phyloP scores from a whole-genome alignment of 2,797 vertebrate genomes.

The Picus viridis region DNA sequence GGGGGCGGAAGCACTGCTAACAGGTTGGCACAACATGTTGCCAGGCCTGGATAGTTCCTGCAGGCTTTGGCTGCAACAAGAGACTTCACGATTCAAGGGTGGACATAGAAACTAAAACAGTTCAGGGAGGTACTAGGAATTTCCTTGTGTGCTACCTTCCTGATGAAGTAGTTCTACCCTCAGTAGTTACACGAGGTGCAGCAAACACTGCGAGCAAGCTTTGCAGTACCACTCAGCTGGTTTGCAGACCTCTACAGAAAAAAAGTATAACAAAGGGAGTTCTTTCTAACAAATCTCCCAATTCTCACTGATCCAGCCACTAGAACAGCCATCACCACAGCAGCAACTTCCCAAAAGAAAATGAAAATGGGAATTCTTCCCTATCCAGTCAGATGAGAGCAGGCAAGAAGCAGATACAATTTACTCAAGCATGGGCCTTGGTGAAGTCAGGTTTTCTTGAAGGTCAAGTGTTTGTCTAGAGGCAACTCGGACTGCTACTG shows the following conservation, averaged over 20 bases:
- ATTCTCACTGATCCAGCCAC: background rate
- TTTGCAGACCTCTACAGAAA: background rate
- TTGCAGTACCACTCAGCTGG: background rate
- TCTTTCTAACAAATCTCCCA: background rate
- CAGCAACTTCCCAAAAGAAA: background rate
- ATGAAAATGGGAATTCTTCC: background rate
- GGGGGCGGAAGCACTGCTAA: background rate
- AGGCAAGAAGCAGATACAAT: background rate
- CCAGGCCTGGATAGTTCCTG: background rate
- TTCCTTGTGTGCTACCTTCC: background rate
- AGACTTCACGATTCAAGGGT: background rate
- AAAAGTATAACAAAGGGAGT: background rate
- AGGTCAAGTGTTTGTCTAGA: background rate
- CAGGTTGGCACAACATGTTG: background rate
- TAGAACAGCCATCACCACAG: background rate
- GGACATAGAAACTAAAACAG: background rate
- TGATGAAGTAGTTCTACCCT: background rate
- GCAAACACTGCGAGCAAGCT: background rate
- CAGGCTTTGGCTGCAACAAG: background rate
- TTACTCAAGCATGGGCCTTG: background rate
- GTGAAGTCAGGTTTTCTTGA: background rate
- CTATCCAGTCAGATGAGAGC: background rate
- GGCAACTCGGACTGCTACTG: background rate
- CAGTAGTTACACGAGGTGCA: background rate
- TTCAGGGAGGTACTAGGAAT: background rate